Evolutionary conservation across 2,888 invertebrate species (phyloP).

Genomic region (Eudasyphora cyanicolor): DNA sequence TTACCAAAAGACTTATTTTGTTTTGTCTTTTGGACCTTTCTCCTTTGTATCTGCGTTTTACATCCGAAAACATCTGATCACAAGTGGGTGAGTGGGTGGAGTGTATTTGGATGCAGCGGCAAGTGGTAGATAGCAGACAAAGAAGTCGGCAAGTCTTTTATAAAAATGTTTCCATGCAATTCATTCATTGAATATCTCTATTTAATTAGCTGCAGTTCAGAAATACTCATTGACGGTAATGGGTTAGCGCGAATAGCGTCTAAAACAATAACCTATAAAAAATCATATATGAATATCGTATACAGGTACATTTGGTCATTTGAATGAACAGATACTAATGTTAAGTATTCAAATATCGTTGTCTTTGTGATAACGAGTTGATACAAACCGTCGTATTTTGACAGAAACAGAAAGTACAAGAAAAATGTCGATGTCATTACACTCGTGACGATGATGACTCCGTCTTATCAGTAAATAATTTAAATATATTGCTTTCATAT

Average conservation of each 20-base stretch:
- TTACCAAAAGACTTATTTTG: not conserved
- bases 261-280: too few relatives aligned
- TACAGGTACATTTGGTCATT: not conserved
- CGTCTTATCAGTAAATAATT: not conserved
- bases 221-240: not conserved
- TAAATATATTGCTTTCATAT: not conserved
- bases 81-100: conserved; percentile 17
- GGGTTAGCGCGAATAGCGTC: too few relatives aligned
- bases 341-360: not conserved
- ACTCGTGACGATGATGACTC: not conserved
- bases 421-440: not conserved
- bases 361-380: not conserved
- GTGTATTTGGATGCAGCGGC: not conserved
- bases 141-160: not conserved
- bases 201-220: not conserved
- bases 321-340: not conserved
- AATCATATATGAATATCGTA: not conserved
- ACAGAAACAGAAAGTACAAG: not conserved
- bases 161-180: not conserved
- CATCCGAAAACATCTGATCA: conserved; percentile 32
- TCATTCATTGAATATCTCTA: not conserved
- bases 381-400: too few relatives aligned
- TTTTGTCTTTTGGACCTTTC: not conserved
- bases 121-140: not conserved
- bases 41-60: conserved; percentile 14